Evolutionary conservation across 2,888 invertebrate genomes (phyloP), one percentile per base, ranked within the genome.

Genomic region (Caradrina clavipalpis): DNA sequence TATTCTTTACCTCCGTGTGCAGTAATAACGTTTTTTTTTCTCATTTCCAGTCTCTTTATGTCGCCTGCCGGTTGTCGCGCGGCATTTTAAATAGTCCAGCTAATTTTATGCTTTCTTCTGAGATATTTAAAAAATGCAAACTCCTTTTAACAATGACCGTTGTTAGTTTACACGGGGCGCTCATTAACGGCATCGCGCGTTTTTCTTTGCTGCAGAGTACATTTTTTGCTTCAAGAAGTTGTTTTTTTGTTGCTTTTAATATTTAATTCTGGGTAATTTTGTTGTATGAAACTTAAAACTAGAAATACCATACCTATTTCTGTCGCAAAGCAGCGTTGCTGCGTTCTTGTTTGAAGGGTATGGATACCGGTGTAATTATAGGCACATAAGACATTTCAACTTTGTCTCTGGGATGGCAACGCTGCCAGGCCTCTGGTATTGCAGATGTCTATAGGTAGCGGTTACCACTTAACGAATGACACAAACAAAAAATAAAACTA

Each of bases 21-120:
- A 81, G 77, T 75, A 81, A 79, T 62, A 76, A 62, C 61, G 72
- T 80, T 84, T 84, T 83, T 55, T 55, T 82, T 78, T 64, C 68
- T 66, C 64, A 73, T 76, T 81, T 80, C 78, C 76, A 82, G 87
- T 85, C 81, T 77, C 62, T 76, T 83, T 82, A 81, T 78, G 85
- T 81, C 84, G 81, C 73, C 78, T 75, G 39, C 71, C 56, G 63
- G 78, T 75, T 73, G 71, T 78, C 74, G 81, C 56, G 26, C 42
- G 58, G 87, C 88, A 88, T 89, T 89, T 90, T 87, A 89, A 90
- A 87, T 80, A 85, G 86, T 83, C 76, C 69, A 80, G 79, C 86
- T 89, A 90, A 90, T 90, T 89, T 85, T 75, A 84, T 82, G 73
- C 83, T 83, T 83, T 84, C 77, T 83, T 82, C 67, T 45, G 78